Percentiles rank a stretch among this genome's conserved stretches.
phyloP scores from a whole-genome alignment of 2,797 vertebrate genomes.

The Rhinichthys osculus region DNA sequence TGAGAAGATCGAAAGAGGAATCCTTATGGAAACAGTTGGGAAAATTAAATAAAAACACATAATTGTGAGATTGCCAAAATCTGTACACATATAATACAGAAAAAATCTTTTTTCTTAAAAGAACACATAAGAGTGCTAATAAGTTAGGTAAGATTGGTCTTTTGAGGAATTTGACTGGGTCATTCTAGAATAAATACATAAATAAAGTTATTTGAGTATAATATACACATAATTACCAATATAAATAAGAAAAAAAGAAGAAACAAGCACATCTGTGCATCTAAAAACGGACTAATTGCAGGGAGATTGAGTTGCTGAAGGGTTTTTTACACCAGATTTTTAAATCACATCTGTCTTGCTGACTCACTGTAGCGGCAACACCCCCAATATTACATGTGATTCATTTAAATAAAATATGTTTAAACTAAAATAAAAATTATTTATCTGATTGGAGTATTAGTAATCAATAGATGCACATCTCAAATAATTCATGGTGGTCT shows the following conservation, averaged over 20 bases:
- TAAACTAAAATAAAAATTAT: background rate
- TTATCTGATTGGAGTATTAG: background rate
- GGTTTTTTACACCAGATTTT: constrained; percentile 8
- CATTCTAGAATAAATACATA: background rate
- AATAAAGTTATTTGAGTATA: background rate
- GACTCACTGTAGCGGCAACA: background rate
- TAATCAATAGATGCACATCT: background rate
- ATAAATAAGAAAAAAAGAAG: background rate
- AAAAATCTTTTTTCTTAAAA: background rate
- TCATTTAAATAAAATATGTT: background rate
- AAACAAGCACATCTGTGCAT: background rate
- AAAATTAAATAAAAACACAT: too few relatives aligned
- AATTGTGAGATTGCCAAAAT: background rate
- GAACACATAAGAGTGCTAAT: background rate
- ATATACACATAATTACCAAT: background rate
- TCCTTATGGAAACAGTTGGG: background rate
- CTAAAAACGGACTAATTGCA: background rate
- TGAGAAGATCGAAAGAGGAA: background rate
- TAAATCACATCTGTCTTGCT: background rate
- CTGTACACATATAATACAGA: background rate
- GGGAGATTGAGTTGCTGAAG: background rate
- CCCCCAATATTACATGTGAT: background rate
- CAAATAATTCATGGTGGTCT: background rate
- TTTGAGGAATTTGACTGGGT: background rate
- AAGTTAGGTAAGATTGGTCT: background rate